Conservation (phyloP, 2,797 vertebrate species). For the Tinamus major region DNA sequence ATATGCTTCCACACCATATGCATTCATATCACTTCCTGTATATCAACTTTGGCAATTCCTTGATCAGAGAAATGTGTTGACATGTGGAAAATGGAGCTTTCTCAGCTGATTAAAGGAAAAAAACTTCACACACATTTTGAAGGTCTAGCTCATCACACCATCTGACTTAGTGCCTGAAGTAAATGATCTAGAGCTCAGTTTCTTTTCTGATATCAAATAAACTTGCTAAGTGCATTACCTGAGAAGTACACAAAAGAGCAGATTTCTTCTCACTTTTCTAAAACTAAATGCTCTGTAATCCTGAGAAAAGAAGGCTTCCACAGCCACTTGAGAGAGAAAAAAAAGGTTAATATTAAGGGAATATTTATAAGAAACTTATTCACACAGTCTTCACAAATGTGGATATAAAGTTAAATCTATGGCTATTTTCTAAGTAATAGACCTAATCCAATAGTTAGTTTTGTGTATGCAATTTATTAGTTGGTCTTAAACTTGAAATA, state of each 20-base stretch:
- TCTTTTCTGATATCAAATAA: constrained; percentile 15
- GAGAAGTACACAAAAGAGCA: neutral
- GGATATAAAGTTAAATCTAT: neutral
- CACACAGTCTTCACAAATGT: neutral
- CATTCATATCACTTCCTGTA: neutral
- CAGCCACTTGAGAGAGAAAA: neutral
- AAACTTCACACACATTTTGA: neutral
- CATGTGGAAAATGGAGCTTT: constrained; percentile 34
- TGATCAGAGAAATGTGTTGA: constrained; percentile 17
- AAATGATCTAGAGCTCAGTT: neutral
- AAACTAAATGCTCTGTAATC: neutral
- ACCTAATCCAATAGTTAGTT: neutral
- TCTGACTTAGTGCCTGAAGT: constrained; percentile 11
- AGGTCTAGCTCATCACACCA: neutral
- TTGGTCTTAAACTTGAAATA: neutral
- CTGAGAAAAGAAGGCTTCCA: neutral
- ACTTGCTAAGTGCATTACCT: neutral
- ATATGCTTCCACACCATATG: neutral
- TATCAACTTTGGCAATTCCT: constrained; percentile 10
- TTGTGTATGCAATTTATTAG: neutral
- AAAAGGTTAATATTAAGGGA: neutral
- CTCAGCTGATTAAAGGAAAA: neutral
- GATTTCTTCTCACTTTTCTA: neutral
- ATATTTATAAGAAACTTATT: neutral
- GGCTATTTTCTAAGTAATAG: neutral